These are phyloP conservation scores for Poicephalus gulielmi DNA, from an alignment of 2,113 vertebrate genomes.

Conservation along the genomic window DNA sequence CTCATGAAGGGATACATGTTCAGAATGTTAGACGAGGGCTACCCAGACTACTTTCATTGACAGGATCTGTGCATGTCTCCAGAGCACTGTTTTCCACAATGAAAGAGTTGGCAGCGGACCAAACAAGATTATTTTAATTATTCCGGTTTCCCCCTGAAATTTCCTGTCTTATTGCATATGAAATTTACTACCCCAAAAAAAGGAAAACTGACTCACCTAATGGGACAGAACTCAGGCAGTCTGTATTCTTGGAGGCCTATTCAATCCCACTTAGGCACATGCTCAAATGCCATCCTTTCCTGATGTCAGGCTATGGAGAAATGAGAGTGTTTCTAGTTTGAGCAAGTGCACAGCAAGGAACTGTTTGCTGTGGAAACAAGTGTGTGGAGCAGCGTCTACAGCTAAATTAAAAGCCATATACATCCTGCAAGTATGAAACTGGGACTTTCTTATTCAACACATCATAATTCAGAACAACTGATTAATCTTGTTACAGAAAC, in stretches of 20 bases:
- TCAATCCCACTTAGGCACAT: background rate
- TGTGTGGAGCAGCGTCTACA: background rate
- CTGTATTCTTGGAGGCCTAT: background rate
- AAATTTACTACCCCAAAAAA: background rate
- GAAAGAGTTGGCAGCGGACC: conserved; percentile 31
- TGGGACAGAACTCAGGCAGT: background rate
- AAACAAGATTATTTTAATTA: conserved; percentile 49
- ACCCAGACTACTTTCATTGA: conserved; percentile 6
- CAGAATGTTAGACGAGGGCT: background rate
- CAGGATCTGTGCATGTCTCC: conserved; percentile 11
- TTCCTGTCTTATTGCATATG: background rate
- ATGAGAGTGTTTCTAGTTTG: fast-evolving
- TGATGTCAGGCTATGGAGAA: background rate
- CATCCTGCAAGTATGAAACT: background rate
- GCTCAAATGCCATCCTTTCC: background rate
- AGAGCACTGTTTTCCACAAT: conserved; percentile 23
- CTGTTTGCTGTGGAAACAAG: background rate
- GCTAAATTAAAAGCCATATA: background rate
- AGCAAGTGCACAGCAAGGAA: background rate
- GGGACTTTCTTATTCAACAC: background rate
- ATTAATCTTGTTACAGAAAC: background rate
- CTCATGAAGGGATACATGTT: background rate
- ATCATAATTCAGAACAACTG: background rate
- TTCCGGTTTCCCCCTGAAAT: conserved; percentile 42
- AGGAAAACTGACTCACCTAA: background rate